phyloP scores from a whole-genome alignment of 2,888 invertebrate genomes.

The Acrobasis repandana region DNA sequence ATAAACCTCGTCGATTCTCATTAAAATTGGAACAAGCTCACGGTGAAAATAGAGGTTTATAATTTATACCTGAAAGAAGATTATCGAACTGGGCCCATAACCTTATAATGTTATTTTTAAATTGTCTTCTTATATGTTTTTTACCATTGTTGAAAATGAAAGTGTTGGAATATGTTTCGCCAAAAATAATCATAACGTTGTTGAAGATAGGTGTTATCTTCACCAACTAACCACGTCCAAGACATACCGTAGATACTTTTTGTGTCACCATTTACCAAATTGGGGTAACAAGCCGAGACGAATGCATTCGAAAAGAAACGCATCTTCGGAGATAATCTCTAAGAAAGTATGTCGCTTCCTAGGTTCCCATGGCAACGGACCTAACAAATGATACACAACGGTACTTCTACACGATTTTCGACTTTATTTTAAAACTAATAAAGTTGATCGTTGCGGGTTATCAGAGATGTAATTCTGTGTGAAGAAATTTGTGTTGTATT shows the following conservation, averaged over 20 bases:
- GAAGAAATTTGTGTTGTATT: slow-evolving; percentile 1
- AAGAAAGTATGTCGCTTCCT: slow-evolving; percentile 2
- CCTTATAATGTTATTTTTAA: no score
- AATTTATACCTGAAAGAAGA: no score
- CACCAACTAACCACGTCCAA: background rate
- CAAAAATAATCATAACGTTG: no score
- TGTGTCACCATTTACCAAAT: background rate
- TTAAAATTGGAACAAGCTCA: no score
- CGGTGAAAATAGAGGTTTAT: no score
- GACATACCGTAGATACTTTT: background rate
- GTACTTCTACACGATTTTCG: background rate
- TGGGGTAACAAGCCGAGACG: background rate
- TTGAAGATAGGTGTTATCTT: no score
- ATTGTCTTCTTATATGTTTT: no score
- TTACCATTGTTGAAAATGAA: no score
- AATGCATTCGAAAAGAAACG: background rate
- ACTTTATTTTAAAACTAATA: background rate
- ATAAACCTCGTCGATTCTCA: no score
- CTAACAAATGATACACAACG: background rate
- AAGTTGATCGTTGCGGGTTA: background rate
- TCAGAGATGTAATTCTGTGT: background rate
- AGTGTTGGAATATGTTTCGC: no score
- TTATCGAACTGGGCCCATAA: no score
- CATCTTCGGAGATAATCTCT: background rate
- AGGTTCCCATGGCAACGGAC: slow-evolving; percentile 8